These are phyloP conservation scores for Patagioenas fasciata DNA, from an alignment of 2,113 vertebrate species.

Conservation along the genomic window DNA sequence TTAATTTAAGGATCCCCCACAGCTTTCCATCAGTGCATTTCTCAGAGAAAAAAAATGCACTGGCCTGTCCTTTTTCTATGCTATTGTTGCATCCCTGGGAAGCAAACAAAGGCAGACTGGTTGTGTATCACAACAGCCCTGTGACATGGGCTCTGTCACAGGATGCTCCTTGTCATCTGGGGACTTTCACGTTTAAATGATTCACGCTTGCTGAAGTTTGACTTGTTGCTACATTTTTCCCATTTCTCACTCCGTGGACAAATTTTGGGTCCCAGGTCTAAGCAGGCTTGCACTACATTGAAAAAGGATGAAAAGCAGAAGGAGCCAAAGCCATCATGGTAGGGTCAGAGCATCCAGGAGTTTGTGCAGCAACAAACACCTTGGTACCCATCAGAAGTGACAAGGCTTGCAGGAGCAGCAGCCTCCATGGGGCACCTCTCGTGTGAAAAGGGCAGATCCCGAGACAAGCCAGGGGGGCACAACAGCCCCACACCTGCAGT, in stretches of 20 bases:
- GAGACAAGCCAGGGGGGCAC: no score
- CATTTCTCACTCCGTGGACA: neutral
- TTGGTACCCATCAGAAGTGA: no score
- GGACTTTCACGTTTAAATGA: neutral
- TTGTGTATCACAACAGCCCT: neutral
- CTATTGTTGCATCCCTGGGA: neutral
- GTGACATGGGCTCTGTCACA: accelerated
- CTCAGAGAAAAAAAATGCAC: neutral
- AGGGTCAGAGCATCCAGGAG: neutral
- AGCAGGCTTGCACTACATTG: accelerated
- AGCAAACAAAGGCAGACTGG: neutral
- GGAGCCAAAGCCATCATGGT: neutral
- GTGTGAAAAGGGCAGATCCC: neutral
- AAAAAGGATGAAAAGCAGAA: neutral
- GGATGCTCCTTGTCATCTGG: neutral
- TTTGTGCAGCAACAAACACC: neutral
- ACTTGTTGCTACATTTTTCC: neutral
- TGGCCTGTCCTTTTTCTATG: neutral
- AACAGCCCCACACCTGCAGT: accelerated
- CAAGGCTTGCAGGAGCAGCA: accelerated
- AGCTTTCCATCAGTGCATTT: neutral
- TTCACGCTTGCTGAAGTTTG: neutral
- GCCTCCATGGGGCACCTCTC: neutral
- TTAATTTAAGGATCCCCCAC: neutral
- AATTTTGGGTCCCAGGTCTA: neutral